Percentiles rank a stretch among this genome's conserved stretches.
These are phyloP conservation scores for Gallinago stenura DNA, from an alignment of 2,797 vertebrate species.

Conservation along the genomic window DNA sequence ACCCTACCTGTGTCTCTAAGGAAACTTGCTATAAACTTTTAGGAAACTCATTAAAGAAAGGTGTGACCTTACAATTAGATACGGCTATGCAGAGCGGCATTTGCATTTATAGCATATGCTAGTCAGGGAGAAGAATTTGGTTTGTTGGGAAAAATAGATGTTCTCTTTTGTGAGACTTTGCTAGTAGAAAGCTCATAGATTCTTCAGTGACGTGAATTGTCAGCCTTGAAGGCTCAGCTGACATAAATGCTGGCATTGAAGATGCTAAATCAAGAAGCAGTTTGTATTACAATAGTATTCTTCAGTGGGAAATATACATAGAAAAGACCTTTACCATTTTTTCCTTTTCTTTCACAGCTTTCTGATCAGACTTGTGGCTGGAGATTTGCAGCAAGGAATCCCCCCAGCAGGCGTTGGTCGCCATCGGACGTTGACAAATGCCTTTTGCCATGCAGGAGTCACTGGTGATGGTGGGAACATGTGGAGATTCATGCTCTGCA, in stretches of 20 bases:
- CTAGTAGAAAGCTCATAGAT: constrained; percentile 13
- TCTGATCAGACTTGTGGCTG: constrained; percentile 77
- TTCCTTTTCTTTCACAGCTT: constrained; percentile 70
- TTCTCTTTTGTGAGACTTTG: neutral
- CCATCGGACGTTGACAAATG: constrained; percentile 83
- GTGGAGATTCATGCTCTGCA: constrained; percentile 78
- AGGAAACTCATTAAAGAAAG: constrained; percentile 89
- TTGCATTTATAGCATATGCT: constrained; percentile 62
- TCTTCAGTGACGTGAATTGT: constrained; percentile 71
- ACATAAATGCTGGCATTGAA: constrained; percentile 15
- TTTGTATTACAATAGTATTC: neutral
- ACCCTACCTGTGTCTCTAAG: constrained; percentile 84
- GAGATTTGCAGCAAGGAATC: constrained; percentile 74
- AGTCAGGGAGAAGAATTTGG: constrained; percentile 78
- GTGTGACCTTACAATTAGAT: constrained; percentile 83
- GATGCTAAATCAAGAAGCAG: neutral
- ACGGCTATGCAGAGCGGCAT: constrained; percentile 72
- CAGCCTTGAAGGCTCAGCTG: constrained; percentile 76
- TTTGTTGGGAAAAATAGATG: constrained; percentile 77
- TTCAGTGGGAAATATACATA: neutral
- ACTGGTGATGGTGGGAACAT: constrained; percentile 62
- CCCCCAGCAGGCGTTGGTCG: constrained; percentile 70
- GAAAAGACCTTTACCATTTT: constrained; percentile 39
- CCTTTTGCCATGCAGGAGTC: constrained; percentile 35
- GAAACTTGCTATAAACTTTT: constrained; percentile 83